Evolutionary conservation across 2,797 vertebrate genomes (phyloP), one percentile per base, ranked within the genome.

Genomic region (Linurgus olivaceus): DNA sequence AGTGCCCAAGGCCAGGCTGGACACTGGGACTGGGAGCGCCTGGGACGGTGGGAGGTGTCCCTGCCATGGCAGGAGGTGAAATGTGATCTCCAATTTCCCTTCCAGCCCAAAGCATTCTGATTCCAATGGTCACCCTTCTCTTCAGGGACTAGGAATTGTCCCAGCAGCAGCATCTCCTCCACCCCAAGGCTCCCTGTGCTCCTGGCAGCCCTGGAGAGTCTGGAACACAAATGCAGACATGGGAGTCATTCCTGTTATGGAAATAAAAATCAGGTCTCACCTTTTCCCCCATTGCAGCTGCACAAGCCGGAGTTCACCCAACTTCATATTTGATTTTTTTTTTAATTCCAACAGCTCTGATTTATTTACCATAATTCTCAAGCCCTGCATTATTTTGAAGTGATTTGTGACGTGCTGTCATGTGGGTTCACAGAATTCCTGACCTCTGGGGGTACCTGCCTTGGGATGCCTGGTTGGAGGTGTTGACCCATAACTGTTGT

Each of bases 221-320:
- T 58, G 17, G 19, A 7, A 9, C 40, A 24, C 29, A 48, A 51
- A 29, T 9, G 2, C 28, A 52, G 5, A 19, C 13, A 3, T 5
- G 0, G 0, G 9, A 16, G 17, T 50, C 18, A 19, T 28, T 63
- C 2, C 5, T 61, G 13, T 9, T 23, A 16, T 1, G 19, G 24
- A 72, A 75, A 52, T 4, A 23, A 5, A 52, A 89, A 50, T 19
- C 65, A 26, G 10, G 9, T 57, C 63, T 63, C 16, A 13, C 15
- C 10, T 8, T 33, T 50, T 11, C 8, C 24, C 18, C 17, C 2
- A 0, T 21, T 37, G 37, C 42, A 50, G 38, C 44, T 48, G 10
- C 16, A 21, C 24, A 37, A 42, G 28, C 42, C 9, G 3, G 28
- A 67, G 38, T 74, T 88, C 31, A 45, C 59, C 13, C 35, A 21